Evolutionary conservation across 2,888 invertebrate genomes (phyloP).

Genomic region (Perithous albicinctus): DNA sequence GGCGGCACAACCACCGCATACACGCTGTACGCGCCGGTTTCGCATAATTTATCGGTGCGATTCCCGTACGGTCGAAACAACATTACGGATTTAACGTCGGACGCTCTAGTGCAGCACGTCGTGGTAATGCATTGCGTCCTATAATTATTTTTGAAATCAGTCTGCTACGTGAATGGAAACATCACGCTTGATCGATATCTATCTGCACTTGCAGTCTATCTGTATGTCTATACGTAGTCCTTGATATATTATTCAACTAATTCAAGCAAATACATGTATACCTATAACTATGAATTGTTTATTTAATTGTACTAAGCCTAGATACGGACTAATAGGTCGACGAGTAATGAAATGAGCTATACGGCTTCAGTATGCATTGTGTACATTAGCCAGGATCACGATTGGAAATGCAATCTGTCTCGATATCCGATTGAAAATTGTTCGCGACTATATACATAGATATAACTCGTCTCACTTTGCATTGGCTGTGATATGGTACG

Average conservation of each 20-base stretch:
- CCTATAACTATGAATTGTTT: neutral
- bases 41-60: slow-evolving; percentile 65
- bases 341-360: neutral
- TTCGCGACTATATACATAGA: neutral
- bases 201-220: neutral
- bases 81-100: slow-evolving; percentile 59
- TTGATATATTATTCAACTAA: slow-evolving; percentile 3
- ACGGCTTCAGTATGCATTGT: neutral
- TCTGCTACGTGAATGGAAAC: slow-evolving; percentile 10
- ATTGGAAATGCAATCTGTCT: slow-evolving; percentile 15
- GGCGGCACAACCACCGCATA: slow-evolving; percentile 24
- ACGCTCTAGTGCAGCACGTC: neutral
- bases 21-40: slow-evolving; percentile 23
- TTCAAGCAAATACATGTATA: neutral
- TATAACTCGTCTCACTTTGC: neutral
- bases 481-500: neutral
- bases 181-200: slow-evolving; percentile 37
- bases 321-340: neutral
- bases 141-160: slow-evolving; percentile 36
- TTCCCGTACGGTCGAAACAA: slow-evolving; percentile 55
- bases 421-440: slow-evolving; percentile 4
- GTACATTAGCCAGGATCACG: neutral
- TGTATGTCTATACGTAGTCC: slow-evolving; percentile 15
- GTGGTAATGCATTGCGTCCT: slow-evolving; percentile 13
- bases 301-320: neutral